Conservation (phyloP, 2,797 vertebrate species). For the Echeneis naucrates region DNA sequence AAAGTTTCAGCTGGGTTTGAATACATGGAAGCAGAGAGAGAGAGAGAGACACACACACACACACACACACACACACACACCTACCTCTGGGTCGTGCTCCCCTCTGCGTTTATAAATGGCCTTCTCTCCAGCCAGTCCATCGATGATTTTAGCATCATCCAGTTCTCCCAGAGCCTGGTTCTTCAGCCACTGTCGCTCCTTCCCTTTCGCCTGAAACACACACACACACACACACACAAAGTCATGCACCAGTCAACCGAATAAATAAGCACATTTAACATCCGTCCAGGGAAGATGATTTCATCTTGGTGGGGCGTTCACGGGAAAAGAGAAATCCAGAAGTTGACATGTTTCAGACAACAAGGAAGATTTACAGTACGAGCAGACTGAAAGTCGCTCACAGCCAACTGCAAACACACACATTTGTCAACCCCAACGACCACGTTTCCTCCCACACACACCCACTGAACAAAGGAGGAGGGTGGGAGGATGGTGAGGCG, state of each 20-base stretch:
- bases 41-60: too few relatives aligned
- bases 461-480: background rate
- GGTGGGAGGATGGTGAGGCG: too few relatives aligned
- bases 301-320: constrained; percentile 14
- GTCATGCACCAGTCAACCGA: background rate
- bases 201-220: constrained; percentile 94
- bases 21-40: constrained; percentile 13
- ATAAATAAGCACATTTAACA: constrained; percentile 21
- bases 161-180: constrained; percentile 95
- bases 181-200: constrained; percentile 96
- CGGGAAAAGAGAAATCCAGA: background rate
- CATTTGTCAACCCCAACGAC: background rate
- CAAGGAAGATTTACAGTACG: background rate
- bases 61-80: constrained; percentile 27
- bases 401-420: background rate
- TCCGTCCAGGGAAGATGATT: constrained; percentile 7
- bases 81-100: constrained; percentile 95
- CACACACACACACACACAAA: constrained; percentile 31
- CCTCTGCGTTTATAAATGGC: constrained; percentile 95
- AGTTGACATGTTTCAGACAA: background rate
- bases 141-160: constrained; percentile 97
- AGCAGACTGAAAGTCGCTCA: background rate
- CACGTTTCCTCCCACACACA: background rate
- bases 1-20: constrained; percentile 15
- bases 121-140: constrained; percentile 96